Conservation (phyloP, 2,888 invertebrate species). For the Eumerus sabulonum region DNA sequence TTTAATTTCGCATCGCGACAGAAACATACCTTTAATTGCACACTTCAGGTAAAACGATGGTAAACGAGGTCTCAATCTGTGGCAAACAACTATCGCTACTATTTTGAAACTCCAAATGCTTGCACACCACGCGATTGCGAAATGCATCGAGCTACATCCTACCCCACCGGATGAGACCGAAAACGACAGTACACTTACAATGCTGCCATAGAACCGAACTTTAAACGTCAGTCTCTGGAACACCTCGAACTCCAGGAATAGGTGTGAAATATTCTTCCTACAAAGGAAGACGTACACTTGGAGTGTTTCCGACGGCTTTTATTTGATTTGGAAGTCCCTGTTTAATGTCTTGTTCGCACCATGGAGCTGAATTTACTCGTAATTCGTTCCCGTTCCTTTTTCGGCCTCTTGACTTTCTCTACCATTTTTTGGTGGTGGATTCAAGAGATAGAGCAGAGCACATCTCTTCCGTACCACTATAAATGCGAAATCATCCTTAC, state of each 20-base stretch:
- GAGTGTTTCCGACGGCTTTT: slow-evolving; percentile 16
- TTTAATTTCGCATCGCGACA: slow-evolving; percentile 18
- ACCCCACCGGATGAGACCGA: neutral
- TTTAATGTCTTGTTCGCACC: neutral
- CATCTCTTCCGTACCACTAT: slow-evolving; percentile 24
- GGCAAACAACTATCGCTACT: too few relatives aligned
- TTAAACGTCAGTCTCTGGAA: neutral
- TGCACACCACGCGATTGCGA: slow-evolving; percentile 17
- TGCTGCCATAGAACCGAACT: slow-evolving; percentile 3
- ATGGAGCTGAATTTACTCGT: neutral
- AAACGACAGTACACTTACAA: slow-evolving; percentile 13
- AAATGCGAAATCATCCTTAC: slow-evolving; percentile 14
- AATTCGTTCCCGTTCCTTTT: neutral
- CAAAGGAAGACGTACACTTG: neutral
- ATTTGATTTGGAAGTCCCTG: slow-evolving; percentile 26
- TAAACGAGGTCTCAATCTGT: too few relatives aligned
- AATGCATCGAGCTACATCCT: neutral
- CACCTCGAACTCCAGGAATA: too few relatives aligned
- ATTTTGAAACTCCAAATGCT: too few relatives aligned
- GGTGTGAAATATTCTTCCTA: slow-evolving; percentile 1
- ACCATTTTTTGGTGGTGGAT: slow-evolving; percentile 2
- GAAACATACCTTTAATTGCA: slow-evolving; percentile 27
- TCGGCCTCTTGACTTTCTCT: slow-evolving; percentile 2
- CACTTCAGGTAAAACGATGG: slow-evolving; percentile 22
- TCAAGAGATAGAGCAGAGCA: slow-evolving; percentile 18